Evolutionary conservation across 2,888 invertebrate genomes (phyloP), one percentile per base, ranked within the genome.

Genomic region (Pyrocoelia pectoralis): DNA sequence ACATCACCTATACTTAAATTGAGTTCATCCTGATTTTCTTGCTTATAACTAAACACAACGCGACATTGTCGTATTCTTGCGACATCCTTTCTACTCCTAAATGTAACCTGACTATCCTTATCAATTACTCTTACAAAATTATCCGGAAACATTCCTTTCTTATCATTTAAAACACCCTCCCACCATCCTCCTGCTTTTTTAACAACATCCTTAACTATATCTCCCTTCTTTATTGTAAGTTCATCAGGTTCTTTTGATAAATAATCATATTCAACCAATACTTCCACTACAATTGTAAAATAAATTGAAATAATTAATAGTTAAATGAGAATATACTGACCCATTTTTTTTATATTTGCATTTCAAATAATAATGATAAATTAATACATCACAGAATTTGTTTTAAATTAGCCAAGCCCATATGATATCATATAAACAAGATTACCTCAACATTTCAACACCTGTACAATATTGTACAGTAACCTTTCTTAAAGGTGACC

Each of bases 21-120:
- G 71, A 98, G 83, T 81, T 98, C 98, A 83, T 98, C 98, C 63
- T 93, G 92, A 80, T 97, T 96, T 69, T 92, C 92, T 56, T 97
- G 96, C 74, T 90, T 89, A 82, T 98, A 98, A 81, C 93, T 93
- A 83, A 92, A 96, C 70, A 95, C 87, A 52, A 93, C 95, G 77
- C 90, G 89, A 80, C 95, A 94, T 77, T 89, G 87, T 66, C 91
- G 88, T 79, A 85, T 82, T 73, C 80, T 68, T 4, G 70, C 60
- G 6, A 74, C 73, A 68, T 81, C 80, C 60, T 76, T 76, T 61
- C 75, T 76, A 68, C 73, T 77, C 62, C 80, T 71, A 58, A 75
- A 70, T n/a, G 46, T 46, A 40, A 70, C 64, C 49, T 61, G 59
- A n/a, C 33, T 10, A 46, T 69, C 72, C 56, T 69, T 68, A 60